Conservation (phyloP, 2,888 invertebrate species). For the Andrena camellia region DNA sequence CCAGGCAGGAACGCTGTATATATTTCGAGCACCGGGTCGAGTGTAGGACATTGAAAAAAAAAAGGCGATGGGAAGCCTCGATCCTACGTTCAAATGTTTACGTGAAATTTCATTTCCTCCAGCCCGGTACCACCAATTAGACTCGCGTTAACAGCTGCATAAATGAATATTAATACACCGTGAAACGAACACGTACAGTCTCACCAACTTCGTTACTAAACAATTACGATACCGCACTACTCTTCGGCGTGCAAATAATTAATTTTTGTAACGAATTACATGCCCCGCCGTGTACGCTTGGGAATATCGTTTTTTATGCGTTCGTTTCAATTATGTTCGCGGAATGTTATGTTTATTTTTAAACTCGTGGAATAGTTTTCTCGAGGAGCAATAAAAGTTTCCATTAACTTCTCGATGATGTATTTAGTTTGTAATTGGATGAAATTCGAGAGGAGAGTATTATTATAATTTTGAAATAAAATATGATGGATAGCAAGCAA, state of each 20-base stretch:
- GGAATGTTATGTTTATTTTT: not conserved
- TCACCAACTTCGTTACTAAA: constrained; percentile 19
- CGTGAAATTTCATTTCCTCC: constrained; percentile 29
- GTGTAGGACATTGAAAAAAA: not conserved
- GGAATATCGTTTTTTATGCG: not conserved
- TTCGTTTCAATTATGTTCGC: not conserved
- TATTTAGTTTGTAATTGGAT: too few species aligned
- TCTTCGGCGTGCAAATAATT: constrained; percentile 31
- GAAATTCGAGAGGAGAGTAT: too few species aligned
- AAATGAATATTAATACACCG: constrained; percentile 46
- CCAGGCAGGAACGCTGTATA: not conserved
- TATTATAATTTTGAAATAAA: too few species aligned
- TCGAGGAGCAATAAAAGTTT: too few species aligned
- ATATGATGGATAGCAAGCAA: too few species aligned
- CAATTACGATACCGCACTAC: constrained; percentile 18
- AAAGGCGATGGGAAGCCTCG: not conserved
- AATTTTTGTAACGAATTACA: constrained; percentile 26
- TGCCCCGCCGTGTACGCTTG: not conserved
- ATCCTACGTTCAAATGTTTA: constrained; percentile 21
- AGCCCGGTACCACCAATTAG: constrained; percentile 23
- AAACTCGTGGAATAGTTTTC: not conserved
- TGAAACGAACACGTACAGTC: constrained; percentile 32
- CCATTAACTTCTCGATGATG: too few species aligned
- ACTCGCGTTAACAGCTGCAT: constrained; percentile 33
- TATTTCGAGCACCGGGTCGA: not conserved